These are phyloP conservation scores for Antidorcas marsupialis DNA, from an alignment of 2,113 vertebrate species.

Conservation along the genomic window DNA sequence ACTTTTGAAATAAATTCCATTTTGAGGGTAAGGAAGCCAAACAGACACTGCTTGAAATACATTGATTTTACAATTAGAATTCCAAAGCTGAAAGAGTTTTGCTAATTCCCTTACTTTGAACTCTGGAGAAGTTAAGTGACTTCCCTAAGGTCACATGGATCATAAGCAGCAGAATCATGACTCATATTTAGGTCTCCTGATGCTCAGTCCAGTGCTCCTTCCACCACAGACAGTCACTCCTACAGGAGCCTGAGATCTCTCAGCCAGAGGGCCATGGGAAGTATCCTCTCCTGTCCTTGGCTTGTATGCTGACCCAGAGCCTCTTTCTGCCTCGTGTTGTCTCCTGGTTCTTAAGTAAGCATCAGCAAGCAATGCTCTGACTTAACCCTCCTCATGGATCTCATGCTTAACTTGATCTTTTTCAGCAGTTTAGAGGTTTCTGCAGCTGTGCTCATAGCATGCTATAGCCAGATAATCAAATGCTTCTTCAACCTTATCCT, in stretches of 20 bases:
- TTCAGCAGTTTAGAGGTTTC: background rate
- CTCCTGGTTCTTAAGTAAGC: background rate
- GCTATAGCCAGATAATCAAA: background rate
- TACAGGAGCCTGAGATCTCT: background rate
- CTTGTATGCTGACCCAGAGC: background rate
- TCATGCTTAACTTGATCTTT: background rate
- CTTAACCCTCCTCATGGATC: background rate
- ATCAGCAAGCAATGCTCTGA: background rate
- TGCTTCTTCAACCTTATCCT: background rate
- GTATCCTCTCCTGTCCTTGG: background rate
- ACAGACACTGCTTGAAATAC: background rate
- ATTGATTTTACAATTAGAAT: constrained; percentile 13
- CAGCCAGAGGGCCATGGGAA: background rate
- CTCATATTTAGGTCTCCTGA: background rate
- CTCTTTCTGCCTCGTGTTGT: background rate
- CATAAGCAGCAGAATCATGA: background rate
- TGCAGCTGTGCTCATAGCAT: background rate
- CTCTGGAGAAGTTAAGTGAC: background rate
- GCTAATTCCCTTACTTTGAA: background rate
- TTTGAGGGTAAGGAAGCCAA: constrained; percentile 5
- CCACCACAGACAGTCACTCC: background rate
- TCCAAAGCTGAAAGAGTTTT: background rate
- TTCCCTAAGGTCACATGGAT: background rate
- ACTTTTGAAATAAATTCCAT: constrained; percentile 36
- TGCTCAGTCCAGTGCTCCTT: background rate